phyloP scores from a whole-genome alignment of 2,888 invertebrate genomes.

The Dolichopus griseipennis region DNA sequence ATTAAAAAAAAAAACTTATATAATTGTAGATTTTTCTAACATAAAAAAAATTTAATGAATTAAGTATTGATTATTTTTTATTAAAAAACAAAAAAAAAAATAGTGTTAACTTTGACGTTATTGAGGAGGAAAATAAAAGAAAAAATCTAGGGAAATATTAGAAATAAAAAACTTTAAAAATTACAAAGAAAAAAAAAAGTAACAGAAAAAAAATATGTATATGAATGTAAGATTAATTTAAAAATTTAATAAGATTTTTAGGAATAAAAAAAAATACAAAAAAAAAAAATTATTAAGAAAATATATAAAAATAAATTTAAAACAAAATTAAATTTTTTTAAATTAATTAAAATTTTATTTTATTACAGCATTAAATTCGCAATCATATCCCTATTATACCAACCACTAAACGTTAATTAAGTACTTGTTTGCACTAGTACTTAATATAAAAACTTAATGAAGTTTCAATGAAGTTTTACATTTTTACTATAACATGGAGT shows the following conservation, averaged over 20 bases:
- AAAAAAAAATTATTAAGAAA: slow-evolving; percentile 3
- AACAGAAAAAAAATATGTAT: neutral
- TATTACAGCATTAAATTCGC: too few species aligned
- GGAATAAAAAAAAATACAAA: slow-evolving; percentile 1
- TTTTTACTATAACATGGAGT: too few species aligned
- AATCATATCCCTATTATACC: too few species aligned
- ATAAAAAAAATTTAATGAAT: neutral
- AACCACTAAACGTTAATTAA: too few species aligned
- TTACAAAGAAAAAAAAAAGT: neutral
- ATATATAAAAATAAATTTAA: neutral
- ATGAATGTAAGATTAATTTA: slow-evolving; percentile 6
- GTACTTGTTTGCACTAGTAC: too few species aligned
- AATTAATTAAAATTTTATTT: too few species aligned
- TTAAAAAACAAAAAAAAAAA: neutral
- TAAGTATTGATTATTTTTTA: slow-evolving; percentile 3
- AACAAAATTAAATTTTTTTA: neutral
- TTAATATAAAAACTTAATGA: too few species aligned
- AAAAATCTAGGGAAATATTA: neutral
- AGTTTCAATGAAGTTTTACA: too few species aligned
- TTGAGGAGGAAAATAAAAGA: slow-evolving; percentile 5
- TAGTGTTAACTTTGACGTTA: slow-evolving; percentile 3
- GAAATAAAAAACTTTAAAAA: neutral
- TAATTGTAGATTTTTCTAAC: neutral
- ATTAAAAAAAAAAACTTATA: neutral
- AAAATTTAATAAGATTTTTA: slow-evolving; percentile 4